These are phyloP conservation scores for Synergus umbraculus DNA, from an alignment of 2,888 invertebrate genomes.

Conservation along the genomic window DNA sequence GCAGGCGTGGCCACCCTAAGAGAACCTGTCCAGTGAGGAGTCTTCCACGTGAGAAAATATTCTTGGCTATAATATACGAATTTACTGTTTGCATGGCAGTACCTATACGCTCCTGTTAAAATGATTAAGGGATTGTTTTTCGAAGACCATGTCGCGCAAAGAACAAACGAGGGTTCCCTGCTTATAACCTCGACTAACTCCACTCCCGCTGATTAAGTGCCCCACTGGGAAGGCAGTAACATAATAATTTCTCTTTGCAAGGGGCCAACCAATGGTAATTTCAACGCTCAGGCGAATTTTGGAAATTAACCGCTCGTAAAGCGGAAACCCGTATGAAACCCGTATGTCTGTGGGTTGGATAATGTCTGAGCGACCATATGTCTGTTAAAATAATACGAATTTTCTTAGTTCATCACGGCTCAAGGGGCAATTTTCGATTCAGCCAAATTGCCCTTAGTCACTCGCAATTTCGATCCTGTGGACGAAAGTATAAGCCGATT, in stretches of 20 bases:
- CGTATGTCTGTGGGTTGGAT: background rate
- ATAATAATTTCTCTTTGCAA: conserved; percentile 8
- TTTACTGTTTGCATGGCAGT: background rate
- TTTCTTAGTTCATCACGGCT: conserved; percentile 1
- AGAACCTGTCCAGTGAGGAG: conserved; percentile 12
- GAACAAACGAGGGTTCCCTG: background rate
- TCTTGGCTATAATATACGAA: conserved; percentile 3
- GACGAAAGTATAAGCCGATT: background rate
- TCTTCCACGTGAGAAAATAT: conserved; percentile 23
- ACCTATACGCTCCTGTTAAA: background rate
- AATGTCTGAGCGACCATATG: conserved; percentile 6
- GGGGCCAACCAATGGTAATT: conserved; percentile 19
- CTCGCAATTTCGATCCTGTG: background rate
- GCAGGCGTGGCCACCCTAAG: conserved; percentile 59
- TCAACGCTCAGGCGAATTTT: conserved; percentile 20
- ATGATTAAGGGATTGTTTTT: conserved; percentile 31
- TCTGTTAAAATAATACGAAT: conserved; percentile 5
- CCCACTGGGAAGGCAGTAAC: background rate
- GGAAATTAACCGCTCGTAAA: conserved; percentile 20
- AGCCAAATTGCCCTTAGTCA: conserved; percentile 1
- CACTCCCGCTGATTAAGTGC: conserved; percentile 12
- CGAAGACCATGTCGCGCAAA: background rate
- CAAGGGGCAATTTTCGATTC: background rate
- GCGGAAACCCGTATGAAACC: background rate
- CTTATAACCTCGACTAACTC: background rate